phyloP scores from a whole-genome alignment of 2,113 vertebrate genomes.

The Siniperca chuatsi region DNA sequence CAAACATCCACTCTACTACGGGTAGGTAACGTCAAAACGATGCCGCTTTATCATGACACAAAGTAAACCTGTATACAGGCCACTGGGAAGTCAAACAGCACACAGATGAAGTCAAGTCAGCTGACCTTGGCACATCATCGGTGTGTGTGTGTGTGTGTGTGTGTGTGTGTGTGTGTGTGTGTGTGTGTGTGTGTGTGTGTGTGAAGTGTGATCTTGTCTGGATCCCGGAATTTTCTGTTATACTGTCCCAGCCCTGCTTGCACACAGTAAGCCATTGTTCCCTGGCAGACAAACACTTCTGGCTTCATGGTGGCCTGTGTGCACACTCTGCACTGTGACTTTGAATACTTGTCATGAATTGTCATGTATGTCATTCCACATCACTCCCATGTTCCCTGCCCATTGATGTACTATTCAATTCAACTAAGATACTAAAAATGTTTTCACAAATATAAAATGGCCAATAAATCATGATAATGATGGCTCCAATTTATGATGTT shows the following conservation, averaged over 20 bases:
- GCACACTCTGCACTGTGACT: conserved; percentile 25
- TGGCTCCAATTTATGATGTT: background rate
- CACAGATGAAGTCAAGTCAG: conserved; percentile 36
- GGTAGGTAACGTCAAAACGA: conserved; percentile 37
- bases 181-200: background rate
- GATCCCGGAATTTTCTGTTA: conserved; percentile 48
- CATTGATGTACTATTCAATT: background rate
- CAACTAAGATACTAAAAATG: background rate
- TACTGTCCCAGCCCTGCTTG: conserved; percentile 29
- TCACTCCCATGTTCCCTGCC: background rate
- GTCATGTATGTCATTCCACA: background rate
- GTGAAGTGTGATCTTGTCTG: conserved; percentile 48
- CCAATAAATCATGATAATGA: background rate
- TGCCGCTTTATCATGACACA: conserved; percentile 29
- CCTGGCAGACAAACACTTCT: conserved; percentile 25
- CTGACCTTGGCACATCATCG: conserved; percentile 52
- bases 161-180: background rate
- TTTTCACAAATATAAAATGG: background rate
- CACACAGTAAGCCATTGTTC: conserved; percentile 63
- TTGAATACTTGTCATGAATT: conserved; percentile 25
- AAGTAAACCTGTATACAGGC: conserved; percentile 19
- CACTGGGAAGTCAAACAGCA: conserved; percentile 49
- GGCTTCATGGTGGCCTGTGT: background rate
- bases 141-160: background rate
- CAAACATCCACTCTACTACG: conserved; percentile 39